Evolutionary conservation across 2,113 vertebrate genomes (phyloP), one percentile per base, ranked within the genome.

Genomic region (Bufo gargarizans): DNA sequence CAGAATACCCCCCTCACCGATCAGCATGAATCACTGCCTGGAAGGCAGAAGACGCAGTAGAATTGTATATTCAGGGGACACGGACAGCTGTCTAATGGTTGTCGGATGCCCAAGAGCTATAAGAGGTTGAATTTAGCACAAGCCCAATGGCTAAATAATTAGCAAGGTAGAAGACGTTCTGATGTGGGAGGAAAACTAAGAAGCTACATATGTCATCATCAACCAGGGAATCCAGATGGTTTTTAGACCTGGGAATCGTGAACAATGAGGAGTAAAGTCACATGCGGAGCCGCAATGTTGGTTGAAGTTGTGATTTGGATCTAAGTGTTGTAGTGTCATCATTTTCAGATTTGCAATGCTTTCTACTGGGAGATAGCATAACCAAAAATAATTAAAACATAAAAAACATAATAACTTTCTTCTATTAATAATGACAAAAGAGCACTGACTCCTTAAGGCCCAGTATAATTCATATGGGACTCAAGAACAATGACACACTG

Each of bases 1-100:
- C 45, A 7, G 3, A 47, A 19, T 65, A 12, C 50, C 80, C 59
- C 61, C 47, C 45, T 33, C 16, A 58, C 20, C 5, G 43, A 65
- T 47, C 33, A 4, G 58, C 55, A 50, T 82, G 61, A 82, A 17
- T 82, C 80, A 65, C 80, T 65, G 80, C 80, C 59, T 67, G 61
- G 19, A 13, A 82, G 80, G 80, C 14, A 82, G 16, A 82, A 82
- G 11, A 13, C 20, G 17, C 14, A 14, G 61, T n/a, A 12, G 10
- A 58, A 14, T 58, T 58, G 56, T n/a, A 58, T 33, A 56, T 79
- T 79, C 77, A 56, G n/a, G 53, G 58, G 59, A 12, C 20, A 49
- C 17, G 7, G 59, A 82, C 80, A 82, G 80, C 59, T 82, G 80
- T 20, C n/a, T 13, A 50, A 58, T 58, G 11, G 8, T 58, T 13